Base-by-base conservation (phyloP, 2,113 vertebrate genomes). In the Melanostigma gelatinosum region DNA sequence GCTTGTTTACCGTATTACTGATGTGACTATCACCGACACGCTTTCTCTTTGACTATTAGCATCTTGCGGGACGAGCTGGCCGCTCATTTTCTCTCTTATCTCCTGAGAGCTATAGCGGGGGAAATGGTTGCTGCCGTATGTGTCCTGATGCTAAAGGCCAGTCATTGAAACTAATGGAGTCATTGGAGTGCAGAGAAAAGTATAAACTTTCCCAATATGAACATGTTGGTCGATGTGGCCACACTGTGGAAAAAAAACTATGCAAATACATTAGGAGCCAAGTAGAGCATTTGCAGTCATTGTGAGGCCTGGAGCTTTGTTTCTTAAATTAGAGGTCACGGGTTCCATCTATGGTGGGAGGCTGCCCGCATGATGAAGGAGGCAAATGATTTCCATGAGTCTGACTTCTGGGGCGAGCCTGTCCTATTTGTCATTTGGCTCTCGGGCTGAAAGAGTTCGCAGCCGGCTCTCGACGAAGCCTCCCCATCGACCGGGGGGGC, bases 391-490 rank as follows among this genome's bases (percentile, higher is more conserved):
- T 75, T 86, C 71, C 52, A 67, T 36, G 61, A 65, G 64, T 77
- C 65, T 27, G 75, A 70, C 77, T 80, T 75, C 76, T 76, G 69
- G 86, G 79, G 76, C 44, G 70, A 40, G 65, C 8, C 66, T 82
- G 83, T 81, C 80, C 84, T 63, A 83, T 88, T 83, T 88, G 69
- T 86, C 75, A 81, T 81, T 75, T 79, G 62, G 61, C 68, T 80
- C 69, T 77, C 52, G 71, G 42, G 62, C 70, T 65, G 62, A 81
- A 22, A 48, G 60, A 44, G 34, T 29, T 75, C 67, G 27, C 46
- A 75, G 71, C n/a, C 65, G 9, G 44, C 40, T 71, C 52, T 7
- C 55, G 20, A 71, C 36, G 52, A 69, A 77, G 68, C 40, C 36
- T 48, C 65, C 38, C 42, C 54, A 32, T 70, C 1, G 7, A 42